These are phyloP conservation scores for Simalia tracyae DNA, from an alignment of 2,797 vertebrate species.

Conservation along the genomic window DNA sequence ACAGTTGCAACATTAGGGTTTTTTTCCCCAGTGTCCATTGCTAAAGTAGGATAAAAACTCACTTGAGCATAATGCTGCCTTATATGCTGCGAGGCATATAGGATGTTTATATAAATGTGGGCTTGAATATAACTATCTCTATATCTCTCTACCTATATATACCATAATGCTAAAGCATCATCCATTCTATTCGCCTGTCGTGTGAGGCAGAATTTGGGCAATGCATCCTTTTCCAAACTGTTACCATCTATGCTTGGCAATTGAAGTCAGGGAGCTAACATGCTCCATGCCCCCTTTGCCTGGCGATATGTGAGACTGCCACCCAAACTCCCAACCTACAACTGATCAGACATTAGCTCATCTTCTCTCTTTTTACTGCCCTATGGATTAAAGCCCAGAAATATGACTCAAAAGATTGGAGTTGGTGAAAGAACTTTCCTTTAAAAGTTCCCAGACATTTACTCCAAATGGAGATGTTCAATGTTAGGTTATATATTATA, in stretches of 20 bases:
- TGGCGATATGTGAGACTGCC: background rate
- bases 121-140: too few relatives aligned
- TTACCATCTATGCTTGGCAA: background rate
- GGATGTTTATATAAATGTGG: background rate
- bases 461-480: background rate
- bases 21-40: background rate
- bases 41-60: background rate
- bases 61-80: background rate
- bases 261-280: background rate
- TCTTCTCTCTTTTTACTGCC: background rate
- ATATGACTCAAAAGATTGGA: background rate
- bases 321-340: background rate
- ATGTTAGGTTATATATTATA: background rate
- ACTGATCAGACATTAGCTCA: background rate
- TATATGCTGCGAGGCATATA: background rate
- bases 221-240: background rate
- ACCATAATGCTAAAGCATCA: background rate
- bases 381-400: background rate
- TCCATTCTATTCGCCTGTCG: background rate
- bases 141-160: too few relatives aligned
- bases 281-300: background rate
- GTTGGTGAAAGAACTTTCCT: background rate
- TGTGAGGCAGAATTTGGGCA: background rate
- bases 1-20: background rate
- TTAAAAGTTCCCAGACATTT: background rate